Base-by-base conservation (phyloP, 2,888 invertebrate genomes). In the Chloroclysta siterata region DNA sequence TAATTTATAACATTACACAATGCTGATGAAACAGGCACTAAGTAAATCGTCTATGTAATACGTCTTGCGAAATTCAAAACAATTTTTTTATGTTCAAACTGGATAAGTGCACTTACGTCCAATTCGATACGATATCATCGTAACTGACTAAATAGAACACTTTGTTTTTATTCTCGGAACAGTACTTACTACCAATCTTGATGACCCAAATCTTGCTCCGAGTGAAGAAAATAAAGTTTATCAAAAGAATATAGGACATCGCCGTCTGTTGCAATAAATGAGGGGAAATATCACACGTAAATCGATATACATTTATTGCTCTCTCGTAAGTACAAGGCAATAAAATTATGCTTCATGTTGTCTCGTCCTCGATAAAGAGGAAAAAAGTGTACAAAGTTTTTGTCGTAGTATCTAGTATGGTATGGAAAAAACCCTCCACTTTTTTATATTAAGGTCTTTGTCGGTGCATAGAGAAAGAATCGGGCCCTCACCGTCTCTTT, bases 161-260 rank as follows among this genome's bases (percentile, higher is more conserved):
- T 36, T 36, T 11, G 29, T 15, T 54, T 44, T 44, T 54, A 54
- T 54, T 42, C 54, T 54, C 33, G 70, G 76, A 74, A 50, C 48
- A 53, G 36, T 29, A 50, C 14, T 0, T 50, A 29, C 28, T 48
- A 28, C 48, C 48, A 28, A 48, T 28, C 33, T 48, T 28, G 56
- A 36, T 82, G 82, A 80, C 82, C 80, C 72, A 72, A 74, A 80
- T 82, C 48, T 41, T 36, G 50, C 65, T 73, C 75, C 60, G 47
- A 54, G 47, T 53, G 68, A 66, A 62, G 60, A 48, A 62, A 53
- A 60, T 65, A 70, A 71, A 74, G 72, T 79, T 81, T 79, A 80
- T 80, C 76, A 75, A 29, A 63, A 53, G 72, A 78, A 85, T 80
- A 82, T 85, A 81, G 83, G 79, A 51, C 83, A 41, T 39, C 10